Evolutionary conservation across 2,888 invertebrate species (phyloP).

Genomic region (Lycophotia porphyrea): DNA sequence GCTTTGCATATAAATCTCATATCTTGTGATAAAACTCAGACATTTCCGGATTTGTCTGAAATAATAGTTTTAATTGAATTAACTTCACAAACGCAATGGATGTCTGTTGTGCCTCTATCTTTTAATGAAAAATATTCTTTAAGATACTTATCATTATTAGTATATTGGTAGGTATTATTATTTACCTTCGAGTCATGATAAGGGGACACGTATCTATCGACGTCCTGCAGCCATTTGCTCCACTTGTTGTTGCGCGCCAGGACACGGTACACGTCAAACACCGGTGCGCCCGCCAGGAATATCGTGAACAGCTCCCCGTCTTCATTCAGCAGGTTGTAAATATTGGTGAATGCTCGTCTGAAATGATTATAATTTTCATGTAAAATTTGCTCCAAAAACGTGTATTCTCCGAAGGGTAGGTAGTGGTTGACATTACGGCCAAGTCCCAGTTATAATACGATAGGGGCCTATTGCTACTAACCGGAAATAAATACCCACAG

Average conservation of each 20-base stretch:
- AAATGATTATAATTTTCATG: conserved; percentile 60
- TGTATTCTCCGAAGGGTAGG: background rate
- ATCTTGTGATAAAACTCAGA: background rate
- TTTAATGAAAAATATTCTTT: background rate
- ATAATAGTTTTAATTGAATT: background rate
- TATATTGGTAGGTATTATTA: background rate
- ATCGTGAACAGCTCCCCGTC: conserved; percentile 92
- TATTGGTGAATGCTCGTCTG: conserved; percentile 90
- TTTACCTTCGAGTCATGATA: conserved; percentile 87
- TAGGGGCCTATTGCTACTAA: background rate
- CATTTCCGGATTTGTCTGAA: background rate
- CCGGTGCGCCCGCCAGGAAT: conserved; percentile 92
- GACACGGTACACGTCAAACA: conserved; percentile 92
- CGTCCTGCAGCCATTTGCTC: conserved; percentile 91
- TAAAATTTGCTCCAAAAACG: background rate
- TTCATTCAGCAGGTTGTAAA: conserved; percentile 91
- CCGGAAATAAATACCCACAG: background rate
- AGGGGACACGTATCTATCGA: conserved; percentile 91
- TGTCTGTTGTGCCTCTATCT: background rate
- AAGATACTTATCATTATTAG: background rate
- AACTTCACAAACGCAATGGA: background rate
- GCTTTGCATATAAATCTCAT: background rate
- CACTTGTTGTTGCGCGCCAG: conserved; percentile 89
- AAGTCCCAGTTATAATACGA: background rate
- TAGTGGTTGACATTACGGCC: background rate